phyloP scores from a whole-genome alignment of 2,888 invertebrate genomes.

The Folsomia candida region DNA sequence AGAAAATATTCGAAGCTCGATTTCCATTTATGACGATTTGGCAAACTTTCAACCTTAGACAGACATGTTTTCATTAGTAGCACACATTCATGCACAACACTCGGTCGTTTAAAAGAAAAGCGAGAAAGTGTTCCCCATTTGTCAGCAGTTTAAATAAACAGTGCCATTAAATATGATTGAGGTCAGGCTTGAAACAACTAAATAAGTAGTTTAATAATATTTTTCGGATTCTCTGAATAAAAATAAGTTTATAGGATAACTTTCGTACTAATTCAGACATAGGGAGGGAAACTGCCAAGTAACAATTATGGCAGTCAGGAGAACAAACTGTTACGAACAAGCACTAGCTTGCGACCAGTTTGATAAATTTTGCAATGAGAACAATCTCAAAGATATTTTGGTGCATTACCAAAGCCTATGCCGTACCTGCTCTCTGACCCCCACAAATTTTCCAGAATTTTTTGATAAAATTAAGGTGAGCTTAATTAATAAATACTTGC shows the following conservation, averaged over 20 bases:
- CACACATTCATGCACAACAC: conserved; percentile 20
- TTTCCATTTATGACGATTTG: conserved; percentile 44
- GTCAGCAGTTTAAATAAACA: conserved; percentile 7
- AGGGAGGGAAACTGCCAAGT: background rate
- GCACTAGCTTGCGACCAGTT: conserved; percentile 78
- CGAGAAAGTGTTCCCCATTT: background rate
- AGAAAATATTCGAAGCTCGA: background rate
- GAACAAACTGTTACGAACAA: conserved; percentile 43
- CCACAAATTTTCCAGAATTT: conserved; percentile 76
- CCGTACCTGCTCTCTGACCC: conserved; percentile 75
- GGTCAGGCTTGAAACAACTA: too few relatives aligned
- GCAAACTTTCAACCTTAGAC: conserved; percentile 42
- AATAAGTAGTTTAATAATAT: too few relatives aligned
- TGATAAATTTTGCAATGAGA: conserved; percentile 86
- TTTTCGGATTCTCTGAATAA: too few relatives aligned
- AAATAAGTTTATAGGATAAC: too few relatives aligned
- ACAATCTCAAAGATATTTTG: conserved; percentile 84
- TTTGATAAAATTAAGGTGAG: conserved; percentile 80
- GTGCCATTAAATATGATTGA: too few relatives aligned
- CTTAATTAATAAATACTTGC: background rate
- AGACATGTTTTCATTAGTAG: conserved; percentile 18
- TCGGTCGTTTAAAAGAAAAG: background rate
- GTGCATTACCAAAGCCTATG: conserved; percentile 74
- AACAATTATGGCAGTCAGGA: conserved; percentile 27
- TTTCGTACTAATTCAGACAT: too few relatives aligned